Conservation (phyloP, 1,140 invertebrate genomes). For the Spodoptera frugiperda region DNA sequence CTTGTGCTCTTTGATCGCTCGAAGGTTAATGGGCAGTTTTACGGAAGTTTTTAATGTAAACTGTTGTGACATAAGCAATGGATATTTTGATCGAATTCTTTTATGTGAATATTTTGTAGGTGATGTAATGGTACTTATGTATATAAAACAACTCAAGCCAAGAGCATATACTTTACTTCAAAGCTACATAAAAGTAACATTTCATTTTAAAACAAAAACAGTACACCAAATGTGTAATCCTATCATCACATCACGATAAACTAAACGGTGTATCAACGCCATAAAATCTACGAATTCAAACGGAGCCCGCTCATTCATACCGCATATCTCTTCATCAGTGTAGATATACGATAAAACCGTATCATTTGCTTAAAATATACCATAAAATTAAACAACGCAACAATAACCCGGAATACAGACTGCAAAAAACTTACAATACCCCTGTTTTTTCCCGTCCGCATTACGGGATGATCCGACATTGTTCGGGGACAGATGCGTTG, state of each 20-base stretch:
- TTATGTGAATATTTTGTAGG: no score
- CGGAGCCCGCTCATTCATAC: slow-evolving; percentile 40
- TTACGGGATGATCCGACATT: slow-evolving; percentile 84
- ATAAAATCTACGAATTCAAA: slow-evolving; percentile 38
- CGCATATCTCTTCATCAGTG: slow-evolving; percentile 58
- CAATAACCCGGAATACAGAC: slow-evolving; percentile 74
- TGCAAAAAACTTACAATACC: slow-evolving; percentile 77
- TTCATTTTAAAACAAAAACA: no score
- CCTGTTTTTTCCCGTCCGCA: slow-evolving; percentile 77
- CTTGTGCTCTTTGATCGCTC: slow-evolving; percentile 19
- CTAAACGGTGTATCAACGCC: slow-evolving; percentile 15
- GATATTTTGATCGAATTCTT: no score
- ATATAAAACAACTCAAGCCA: no score
- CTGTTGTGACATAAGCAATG: neutral
- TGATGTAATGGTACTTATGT: no score
- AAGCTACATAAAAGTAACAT: no score
- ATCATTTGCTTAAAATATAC: slow-evolving; percentile 85
- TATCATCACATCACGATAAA: neutral
- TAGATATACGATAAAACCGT: slow-evolving; percentile 78
- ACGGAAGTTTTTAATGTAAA: slow-evolving; percentile 19
- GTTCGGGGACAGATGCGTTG: slow-evolving; percentile 78
- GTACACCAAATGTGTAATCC: neutral
- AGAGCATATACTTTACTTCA: no score
- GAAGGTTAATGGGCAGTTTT: slow-evolving; percentile 31
- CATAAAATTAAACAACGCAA: slow-evolving; percentile 78